Percentiles rank a stretch among this genome's conserved stretches.
These are phyloP conservation scores for Euphonia xanthogaster DNA, from an alignment of 2,797 vertebrate species.

Conservation along the genomic window DNA sequence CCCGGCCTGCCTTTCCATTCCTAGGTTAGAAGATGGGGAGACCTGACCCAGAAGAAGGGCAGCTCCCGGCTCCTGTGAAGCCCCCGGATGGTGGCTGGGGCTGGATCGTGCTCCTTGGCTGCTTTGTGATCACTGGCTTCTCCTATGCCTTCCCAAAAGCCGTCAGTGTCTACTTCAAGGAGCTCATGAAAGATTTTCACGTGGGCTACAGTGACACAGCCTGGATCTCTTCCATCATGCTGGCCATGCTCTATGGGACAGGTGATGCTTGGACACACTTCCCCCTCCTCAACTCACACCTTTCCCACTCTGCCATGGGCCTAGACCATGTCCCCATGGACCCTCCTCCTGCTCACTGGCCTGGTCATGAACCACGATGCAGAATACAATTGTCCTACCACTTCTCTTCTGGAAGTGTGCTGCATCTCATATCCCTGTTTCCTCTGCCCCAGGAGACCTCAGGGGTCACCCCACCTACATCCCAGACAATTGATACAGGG, in stretches of 20 bases:
- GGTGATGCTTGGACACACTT: constrained; percentile 58
- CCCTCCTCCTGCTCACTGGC: neutral
- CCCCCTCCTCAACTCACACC: neutral
- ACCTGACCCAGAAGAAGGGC: constrained; percentile 51
- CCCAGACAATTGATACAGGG: neutral
- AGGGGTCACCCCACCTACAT: neutral
- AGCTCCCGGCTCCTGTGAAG: constrained; percentile 41
- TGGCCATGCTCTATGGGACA: constrained; percentile 84
- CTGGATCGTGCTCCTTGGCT: constrained; percentile 78
- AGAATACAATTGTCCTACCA: neutral
- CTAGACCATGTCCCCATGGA: neutral
- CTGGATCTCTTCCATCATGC: constrained; percentile 84
- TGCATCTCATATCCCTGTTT: neutral
- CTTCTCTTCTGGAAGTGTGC: neutral
- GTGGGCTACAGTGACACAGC: constrained; percentile 84
- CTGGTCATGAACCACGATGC: neutral
- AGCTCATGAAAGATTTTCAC: constrained; percentile 78
- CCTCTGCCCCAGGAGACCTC: neutral
- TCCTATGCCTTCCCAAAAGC: constrained; percentile 85
- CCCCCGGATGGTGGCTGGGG: constrained; percentile 84
- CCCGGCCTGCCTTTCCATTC: neutral
- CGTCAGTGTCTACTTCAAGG: constrained; percentile 83
- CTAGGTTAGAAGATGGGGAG: constrained; percentile 49
- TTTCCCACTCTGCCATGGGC: neutral
- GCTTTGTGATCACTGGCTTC: constrained; percentile 82